Percentiles rank a stretch among this genome's conserved stretches.
These are phyloP conservation scores for Eulacestoma nigropectus DNA, from an alignment of 2,113 vertebrate species.

Conservation along the genomic window DNA sequence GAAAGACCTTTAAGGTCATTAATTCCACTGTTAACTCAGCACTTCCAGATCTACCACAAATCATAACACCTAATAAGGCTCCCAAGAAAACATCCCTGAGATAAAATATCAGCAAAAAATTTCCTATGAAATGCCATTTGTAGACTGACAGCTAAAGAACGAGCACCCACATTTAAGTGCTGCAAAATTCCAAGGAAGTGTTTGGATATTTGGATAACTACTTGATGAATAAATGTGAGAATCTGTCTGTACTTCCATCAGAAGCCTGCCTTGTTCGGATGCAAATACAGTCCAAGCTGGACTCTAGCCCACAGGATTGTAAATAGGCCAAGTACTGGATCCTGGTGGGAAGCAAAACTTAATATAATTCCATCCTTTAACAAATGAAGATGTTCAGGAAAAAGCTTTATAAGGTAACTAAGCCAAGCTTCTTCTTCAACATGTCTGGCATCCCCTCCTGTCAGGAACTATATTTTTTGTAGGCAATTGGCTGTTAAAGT, in stretches of 20 bases:
- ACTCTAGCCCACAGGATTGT: background rate
- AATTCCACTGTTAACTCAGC: background rate
- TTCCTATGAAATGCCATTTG: background rate
- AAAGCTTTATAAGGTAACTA: background rate
- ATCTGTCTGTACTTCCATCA: background rate
- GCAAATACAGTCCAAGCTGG: background rate
- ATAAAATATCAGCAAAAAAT: background rate
- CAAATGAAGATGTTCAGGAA: background rate
- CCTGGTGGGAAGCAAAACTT: background rate
- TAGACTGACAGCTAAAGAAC: background rate
- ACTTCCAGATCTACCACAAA: background rate
- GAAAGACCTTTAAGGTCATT: background rate
- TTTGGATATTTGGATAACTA: background rate
- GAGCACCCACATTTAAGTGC: background rate
- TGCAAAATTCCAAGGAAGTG: background rate
- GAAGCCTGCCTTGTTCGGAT: background rate
- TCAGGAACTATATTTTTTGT: background rate
- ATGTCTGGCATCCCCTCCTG: background rate
- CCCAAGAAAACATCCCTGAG: background rate
- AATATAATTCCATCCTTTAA: background rate
- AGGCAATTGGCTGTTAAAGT: background rate
- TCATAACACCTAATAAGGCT: background rate
- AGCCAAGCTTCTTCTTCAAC: background rate
- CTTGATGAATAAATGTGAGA: background rate
- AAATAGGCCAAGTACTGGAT: background rate